These are phyloP conservation scores for Calidris pygmaea DNA, from an alignment of 2,113 vertebrate genomes.

Conservation along the genomic window DNA sequence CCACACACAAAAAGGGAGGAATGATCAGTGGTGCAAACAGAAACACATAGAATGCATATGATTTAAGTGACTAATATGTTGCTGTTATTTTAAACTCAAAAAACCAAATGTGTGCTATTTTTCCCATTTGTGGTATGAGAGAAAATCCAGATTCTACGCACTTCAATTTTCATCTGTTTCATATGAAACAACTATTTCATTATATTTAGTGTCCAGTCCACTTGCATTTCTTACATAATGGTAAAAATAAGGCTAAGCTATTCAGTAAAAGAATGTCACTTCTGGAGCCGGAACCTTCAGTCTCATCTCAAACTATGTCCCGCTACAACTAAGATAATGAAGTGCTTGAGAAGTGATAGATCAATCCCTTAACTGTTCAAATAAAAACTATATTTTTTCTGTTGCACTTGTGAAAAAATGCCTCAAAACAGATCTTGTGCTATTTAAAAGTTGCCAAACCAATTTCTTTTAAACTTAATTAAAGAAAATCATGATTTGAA, in stretches of 20 bases:
- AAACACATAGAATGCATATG: neutral
- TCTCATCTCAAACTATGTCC: neutral
- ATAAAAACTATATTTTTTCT: neutral
- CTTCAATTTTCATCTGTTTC: neutral
- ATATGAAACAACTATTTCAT: neutral
- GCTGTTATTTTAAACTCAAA: neutral
- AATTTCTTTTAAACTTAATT: neutral
- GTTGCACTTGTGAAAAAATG: neutral
- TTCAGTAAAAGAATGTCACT: neutral
- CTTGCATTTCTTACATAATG: neutral
- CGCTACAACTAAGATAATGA: neutral
- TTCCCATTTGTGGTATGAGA: neutral
- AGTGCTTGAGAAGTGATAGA: neutral
- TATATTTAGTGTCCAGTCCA: neutral
- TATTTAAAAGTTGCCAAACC: neutral
- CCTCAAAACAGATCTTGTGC: neutral
- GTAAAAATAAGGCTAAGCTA: neutral
- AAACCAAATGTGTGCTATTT: neutral
- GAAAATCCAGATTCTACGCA: neutral
- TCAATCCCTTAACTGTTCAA: neutral
- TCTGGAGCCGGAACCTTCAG: neutral
- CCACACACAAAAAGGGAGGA: neutral
- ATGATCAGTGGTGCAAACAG: neutral
- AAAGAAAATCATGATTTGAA: neutral
- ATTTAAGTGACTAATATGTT: neutral